Conservation (phyloP, 2,113 vertebrate species). For the Phainopepla nitens region DNA sequence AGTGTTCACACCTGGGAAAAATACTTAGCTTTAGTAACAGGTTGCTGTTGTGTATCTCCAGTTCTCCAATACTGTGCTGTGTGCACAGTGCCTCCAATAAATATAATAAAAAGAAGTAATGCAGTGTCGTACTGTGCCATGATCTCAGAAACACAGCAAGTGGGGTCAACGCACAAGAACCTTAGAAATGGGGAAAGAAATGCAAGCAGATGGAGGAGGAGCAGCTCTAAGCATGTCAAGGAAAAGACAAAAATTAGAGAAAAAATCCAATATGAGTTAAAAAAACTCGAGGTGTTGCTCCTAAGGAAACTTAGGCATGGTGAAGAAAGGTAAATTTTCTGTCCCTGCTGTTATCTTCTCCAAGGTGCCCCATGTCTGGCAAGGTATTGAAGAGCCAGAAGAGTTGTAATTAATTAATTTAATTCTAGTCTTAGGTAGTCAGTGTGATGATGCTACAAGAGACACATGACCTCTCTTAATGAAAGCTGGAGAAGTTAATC, state of each 20-base stretch:
- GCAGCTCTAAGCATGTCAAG: neutral
- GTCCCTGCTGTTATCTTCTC: neutral
- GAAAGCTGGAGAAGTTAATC: neutral
- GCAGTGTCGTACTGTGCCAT: neutral
- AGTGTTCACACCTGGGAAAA: neutral
- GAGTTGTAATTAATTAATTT: neutral
- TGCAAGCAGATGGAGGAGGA: neutral
- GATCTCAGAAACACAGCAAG: neutral
- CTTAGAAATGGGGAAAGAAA: neutral
- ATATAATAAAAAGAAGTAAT: neutral
- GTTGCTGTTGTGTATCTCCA: neutral
- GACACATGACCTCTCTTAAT: neutral
- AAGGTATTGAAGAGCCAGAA: neutral
- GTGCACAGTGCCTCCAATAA: neutral
- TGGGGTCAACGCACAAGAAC: neutral
- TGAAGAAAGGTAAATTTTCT: neutral
- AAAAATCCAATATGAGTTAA: neutral
- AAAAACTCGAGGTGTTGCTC: neutral
- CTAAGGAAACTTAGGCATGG: neutral
- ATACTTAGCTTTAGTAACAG: neutral
- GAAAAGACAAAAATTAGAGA: neutral
- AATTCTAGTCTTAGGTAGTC: neutral
- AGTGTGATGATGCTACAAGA: neutral
- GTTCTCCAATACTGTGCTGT: neutral
- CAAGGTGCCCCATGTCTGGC: neutral